Conservation (phyloP, 2,113 vertebrate genomes). For the Mobula birostris region DNA sequence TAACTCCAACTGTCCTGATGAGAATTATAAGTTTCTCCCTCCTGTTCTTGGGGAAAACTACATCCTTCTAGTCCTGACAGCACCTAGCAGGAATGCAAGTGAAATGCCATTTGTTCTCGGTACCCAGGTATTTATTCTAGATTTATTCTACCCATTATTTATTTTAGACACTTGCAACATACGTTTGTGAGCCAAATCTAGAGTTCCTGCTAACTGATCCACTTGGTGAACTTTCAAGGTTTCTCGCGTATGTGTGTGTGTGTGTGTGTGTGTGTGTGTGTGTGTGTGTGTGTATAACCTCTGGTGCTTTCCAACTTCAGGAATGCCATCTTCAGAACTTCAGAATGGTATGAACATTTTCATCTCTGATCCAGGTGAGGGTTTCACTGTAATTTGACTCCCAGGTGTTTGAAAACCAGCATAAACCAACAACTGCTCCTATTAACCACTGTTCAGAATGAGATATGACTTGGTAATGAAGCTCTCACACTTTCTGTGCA, state of each 20-base stretch:
- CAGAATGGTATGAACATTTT: not conserved
- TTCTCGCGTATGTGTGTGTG: no score
- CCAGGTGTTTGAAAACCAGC: not conserved
- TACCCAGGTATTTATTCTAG: not conserved
- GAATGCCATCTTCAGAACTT: not conserved
- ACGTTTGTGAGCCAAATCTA: not conserved
- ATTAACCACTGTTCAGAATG: not conserved
- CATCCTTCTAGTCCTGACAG: no score
- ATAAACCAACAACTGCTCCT: not conserved
- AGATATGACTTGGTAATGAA: constrained; percentile 22
- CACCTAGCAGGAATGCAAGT: not conserved
- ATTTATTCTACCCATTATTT: not conserved
- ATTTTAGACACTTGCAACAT: not conserved
- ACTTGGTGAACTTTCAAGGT: not conserved
- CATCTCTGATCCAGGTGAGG: not conserved
- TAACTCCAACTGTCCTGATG: not conserved
- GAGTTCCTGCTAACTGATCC: not conserved
- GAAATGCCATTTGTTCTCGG: not conserved
- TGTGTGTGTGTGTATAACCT: no score
- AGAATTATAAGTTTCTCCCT: no score
- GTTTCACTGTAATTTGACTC: not conserved
- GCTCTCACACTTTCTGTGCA: not conserved
- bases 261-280: no score
- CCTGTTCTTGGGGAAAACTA: no score
- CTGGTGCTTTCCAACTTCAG: no score